These are phyloP conservation scores for Rugalucina vietnamica DNA, from an alignment of 2,888 invertebrate genomes.

Conservation along the genomic window DNA sequence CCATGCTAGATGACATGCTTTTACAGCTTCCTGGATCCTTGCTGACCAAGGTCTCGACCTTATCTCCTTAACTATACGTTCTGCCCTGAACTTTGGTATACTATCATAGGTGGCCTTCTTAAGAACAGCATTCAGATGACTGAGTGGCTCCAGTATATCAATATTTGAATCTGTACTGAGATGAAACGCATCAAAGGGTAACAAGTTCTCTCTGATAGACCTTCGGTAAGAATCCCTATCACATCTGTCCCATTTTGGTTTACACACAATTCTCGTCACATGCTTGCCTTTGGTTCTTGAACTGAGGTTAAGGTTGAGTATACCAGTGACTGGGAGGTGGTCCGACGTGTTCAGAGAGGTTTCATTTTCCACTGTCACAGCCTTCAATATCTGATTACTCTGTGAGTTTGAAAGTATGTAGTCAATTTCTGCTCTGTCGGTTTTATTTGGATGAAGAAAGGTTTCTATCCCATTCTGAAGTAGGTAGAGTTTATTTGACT, in stretches of 20 bases:
- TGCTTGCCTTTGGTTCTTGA: too few species aligned
- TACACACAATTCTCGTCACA: too few species aligned
- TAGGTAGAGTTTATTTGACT: not conserved
- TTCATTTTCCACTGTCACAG: not conserved
- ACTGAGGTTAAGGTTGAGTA: too few species aligned
- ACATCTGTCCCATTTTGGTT: too few species aligned
- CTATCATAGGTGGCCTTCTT: not conserved
- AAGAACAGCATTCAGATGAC: not conserved
- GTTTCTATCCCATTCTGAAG: not conserved
- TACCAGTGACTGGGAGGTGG: too few species aligned
- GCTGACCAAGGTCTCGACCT: not conserved
- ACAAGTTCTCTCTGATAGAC: not conserved
- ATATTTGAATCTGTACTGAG: not conserved
- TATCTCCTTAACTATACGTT: too few species aligned
- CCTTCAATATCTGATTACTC: not conserved
- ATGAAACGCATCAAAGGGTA: not conserved
- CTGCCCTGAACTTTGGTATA: not conserved
- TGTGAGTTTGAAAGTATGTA: not conserved
- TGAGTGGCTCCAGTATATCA: not conserved
- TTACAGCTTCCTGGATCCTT: not conserved
- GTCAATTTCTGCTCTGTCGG: too few species aligned
- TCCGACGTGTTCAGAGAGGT: too few species aligned
- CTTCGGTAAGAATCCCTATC: too few species aligned
- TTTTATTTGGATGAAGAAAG: not conserved
- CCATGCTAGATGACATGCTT: not conserved